Evolutionary conservation across 2,113 vertebrate genomes (phyloP).

Genomic region (Spermophilus dauricus): DNA sequence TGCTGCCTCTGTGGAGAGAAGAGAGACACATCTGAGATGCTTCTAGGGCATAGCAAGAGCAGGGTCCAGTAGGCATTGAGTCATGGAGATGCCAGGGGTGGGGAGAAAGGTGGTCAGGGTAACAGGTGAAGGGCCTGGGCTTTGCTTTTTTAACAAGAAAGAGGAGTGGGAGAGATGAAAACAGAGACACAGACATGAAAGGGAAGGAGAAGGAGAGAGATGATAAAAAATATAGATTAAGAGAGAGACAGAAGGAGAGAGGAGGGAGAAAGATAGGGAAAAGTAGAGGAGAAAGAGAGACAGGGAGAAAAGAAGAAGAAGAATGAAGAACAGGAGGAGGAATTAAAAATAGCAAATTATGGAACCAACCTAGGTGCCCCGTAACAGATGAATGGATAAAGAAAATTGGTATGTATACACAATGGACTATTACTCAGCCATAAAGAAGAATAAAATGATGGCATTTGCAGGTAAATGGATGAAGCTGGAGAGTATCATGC

Average conservation of each 20-base stretch:
- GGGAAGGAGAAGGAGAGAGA: neutral
- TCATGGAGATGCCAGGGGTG: neutral
- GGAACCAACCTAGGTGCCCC: no score
- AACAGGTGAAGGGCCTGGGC: neutral
- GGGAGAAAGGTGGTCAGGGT: neutral
- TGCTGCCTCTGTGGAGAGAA: neutral
- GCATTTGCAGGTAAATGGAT: no score
- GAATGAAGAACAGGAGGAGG: neutral
- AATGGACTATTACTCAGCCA: no score
- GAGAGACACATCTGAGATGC: neutral
- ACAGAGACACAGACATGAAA: neutral
- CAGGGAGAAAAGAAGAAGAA: neutral
- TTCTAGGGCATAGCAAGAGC: neutral
- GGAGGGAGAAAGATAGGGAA: neutral
- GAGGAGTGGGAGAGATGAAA: neutral
- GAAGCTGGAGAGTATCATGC: no score
- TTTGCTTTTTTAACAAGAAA: conserved; percentile 17
- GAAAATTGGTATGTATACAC: no score
- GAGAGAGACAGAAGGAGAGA: neutral
- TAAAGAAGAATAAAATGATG: no score
- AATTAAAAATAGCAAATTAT: no score
- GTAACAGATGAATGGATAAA: no score
- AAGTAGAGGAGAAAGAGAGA: no score
- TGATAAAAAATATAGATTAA: neutral
- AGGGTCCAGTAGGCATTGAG: neutral